Base-by-base conservation (phyloP, 2,888 invertebrate species). In the Agriopis leucophaearia region DNA sequence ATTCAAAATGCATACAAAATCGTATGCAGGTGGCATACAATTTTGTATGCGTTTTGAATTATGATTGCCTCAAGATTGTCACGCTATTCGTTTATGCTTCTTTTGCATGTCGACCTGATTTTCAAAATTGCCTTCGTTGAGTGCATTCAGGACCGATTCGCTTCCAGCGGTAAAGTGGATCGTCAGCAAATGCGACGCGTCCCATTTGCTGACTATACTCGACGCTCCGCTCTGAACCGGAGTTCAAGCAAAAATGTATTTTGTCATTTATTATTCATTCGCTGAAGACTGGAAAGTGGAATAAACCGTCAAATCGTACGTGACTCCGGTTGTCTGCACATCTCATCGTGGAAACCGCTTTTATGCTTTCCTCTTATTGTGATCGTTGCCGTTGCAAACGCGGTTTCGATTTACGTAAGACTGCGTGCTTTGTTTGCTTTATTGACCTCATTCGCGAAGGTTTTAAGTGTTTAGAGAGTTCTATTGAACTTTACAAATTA, bases 231-330 rank as follows among this genome's bases (percentile, higher is more conserved):
- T 35, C 48, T 52, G 51, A 64, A 69, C 62, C 69, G 61, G 36
- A 72, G 66, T 72, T 75, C 64, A 50, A 74, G 71, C 66, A 77
- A 82, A 84, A 87, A 86, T 89, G 84, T 87, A 81, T 87, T 87
- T 86, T 85, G 85, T 88, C 86, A 88, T 92, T 91, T 91, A 89
- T 90, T 90, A 91, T 91, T 89, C 88, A 87, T 82, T 84, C 82
- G 85, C 84, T 88, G 88, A 87, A 86, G 81, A 87, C 86, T 88
- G 84, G 88, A 88, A 90, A 91, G 88, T 88, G 88, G 87, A 86
- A 87, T 90, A 88, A 86, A 86, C 84, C 84, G 85, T 88, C 86
- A 82, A 78, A 77, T 73, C 77, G 88, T 86, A 92, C 92, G 91
- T 92, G 92, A 89, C 90, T 86, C 73, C 77, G 79, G 81, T 82